phyloP scores from a whole-genome alignment of 2,797 vertebrate species.

The Gallinago solitaria region DNA sequence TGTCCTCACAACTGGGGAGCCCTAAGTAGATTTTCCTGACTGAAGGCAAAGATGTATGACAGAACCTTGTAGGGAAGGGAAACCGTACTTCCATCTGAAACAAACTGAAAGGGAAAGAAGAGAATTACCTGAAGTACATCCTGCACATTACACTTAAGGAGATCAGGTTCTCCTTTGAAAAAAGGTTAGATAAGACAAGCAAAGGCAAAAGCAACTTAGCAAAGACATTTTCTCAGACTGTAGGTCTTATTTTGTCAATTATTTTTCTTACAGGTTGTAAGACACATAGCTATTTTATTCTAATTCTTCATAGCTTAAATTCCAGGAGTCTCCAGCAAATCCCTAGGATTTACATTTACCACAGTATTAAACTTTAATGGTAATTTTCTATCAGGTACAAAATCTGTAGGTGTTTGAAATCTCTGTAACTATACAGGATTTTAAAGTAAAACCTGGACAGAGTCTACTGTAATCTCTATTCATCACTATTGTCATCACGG shows the following conservation, averaged over 20 bases:
- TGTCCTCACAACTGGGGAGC: neutral
- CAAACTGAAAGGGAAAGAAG: neutral
- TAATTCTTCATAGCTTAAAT: slow-evolving; percentile 48
- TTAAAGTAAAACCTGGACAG: slow-evolving; percentile 19
- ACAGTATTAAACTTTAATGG: slow-evolving; percentile 19
- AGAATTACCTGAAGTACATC: slow-evolving; percentile 5
- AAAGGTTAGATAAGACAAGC: neutral
- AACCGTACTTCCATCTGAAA: neutral
- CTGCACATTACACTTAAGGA: neutral
- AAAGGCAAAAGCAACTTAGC: slow-evolving; percentile 8
- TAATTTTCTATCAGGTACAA: slow-evolving; percentile 39
- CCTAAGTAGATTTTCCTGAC: neutral
- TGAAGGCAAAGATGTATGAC: neutral
- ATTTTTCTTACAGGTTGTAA: slow-evolving; percentile 11
- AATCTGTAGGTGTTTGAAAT: slow-evolving; percentile 36
- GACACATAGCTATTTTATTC: slow-evolving; percentile 27
- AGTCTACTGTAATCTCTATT: neutral
- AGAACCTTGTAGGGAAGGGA: neutral
- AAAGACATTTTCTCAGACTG: neutral
- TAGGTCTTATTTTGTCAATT: slow-evolving; percentile 35
- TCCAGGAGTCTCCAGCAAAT: slow-evolving; percentile 23
- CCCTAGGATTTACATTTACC: slow-evolving; percentile 39
- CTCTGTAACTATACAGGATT: neutral
- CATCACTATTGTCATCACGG: neutral
- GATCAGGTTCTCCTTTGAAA: neutral